Evolutionary conservation across 2,113 vertebrate genomes (phyloP).

Genomic region (Anser brachyrhynchus): DNA sequence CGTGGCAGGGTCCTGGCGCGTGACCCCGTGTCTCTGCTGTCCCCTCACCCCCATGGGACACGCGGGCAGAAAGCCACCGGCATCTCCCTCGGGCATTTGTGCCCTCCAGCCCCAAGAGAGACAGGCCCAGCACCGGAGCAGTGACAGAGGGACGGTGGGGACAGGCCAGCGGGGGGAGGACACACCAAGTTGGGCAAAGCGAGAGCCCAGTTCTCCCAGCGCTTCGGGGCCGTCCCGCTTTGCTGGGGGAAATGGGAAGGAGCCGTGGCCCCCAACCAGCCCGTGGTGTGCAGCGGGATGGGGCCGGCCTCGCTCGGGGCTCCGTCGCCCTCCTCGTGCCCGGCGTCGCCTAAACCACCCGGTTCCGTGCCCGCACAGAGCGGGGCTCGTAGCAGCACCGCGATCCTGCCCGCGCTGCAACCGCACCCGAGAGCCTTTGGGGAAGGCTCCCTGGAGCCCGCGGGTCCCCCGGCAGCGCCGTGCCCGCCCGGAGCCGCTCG

Average conservation of each 20-base stretch:
- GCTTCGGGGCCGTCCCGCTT: background rate
- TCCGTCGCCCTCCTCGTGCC: background rate
- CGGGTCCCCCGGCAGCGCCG: background rate
- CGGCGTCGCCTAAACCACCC: background rate
- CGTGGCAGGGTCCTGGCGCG: background rate
- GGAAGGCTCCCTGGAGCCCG: background rate
- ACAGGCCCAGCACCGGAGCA: background rate
- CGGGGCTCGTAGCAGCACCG: background rate
- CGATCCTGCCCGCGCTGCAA: background rate
- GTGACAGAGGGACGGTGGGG: background rate
- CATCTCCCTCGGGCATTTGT: accelerated
- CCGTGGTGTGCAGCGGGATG: background rate
- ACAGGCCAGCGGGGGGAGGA: background rate
- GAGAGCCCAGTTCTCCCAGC: accelerated
- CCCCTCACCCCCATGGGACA: background rate
- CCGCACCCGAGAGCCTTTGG: background rate
- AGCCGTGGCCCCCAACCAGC: background rate
- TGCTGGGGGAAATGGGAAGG: too few species aligned
- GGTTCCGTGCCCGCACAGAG: background rate
- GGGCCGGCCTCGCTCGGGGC: background rate
- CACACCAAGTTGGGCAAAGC: accelerated
- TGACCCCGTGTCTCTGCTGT: accelerated
- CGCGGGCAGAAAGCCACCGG: background rate
- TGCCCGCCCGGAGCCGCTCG: background rate
- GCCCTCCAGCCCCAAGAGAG: background rate